Conservation (phyloP, 2,797 vertebrate species). For the Rhyacichthys aspro region DNA sequence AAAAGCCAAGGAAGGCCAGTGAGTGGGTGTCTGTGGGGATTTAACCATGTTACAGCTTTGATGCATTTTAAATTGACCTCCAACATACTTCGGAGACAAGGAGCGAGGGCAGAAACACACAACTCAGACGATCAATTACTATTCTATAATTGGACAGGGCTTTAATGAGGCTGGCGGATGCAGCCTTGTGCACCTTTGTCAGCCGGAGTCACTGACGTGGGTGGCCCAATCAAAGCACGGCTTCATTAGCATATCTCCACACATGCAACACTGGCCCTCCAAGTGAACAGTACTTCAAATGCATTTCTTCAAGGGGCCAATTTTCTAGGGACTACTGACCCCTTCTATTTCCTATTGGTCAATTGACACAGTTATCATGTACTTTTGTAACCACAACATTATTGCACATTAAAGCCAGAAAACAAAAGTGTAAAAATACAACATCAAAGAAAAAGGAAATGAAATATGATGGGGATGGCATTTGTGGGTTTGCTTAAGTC, state of each 20-base stretch:
- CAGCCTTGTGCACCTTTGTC: constrained; percentile 77
- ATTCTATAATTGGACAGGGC: constrained; percentile 79
- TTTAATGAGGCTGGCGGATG: constrained; percentile 81
- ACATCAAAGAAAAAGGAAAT: constrained; percentile 12
- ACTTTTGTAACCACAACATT: constrained; percentile 2
- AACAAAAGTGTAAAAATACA: neutral
- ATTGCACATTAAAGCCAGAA: neutral
- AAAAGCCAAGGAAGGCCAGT: constrained; percentile 68
- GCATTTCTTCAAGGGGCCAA: constrained; percentile 40
- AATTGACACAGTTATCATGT: constrained; percentile 39
- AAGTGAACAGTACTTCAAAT: constrained; percentile 53
- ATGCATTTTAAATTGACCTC: constrained; percentile 79
- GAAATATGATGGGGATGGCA: neutral
- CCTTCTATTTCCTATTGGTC: constrained; percentile 21
- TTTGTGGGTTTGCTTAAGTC: neutral
- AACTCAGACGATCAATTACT: constrained; percentile 80
- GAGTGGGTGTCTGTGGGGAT: constrained; percentile 62
- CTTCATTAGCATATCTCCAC: constrained; percentile 68
- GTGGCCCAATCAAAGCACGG: constrained; percentile 72
- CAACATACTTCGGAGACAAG: constrained; percentile 68
- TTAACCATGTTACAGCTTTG: constrained; percentile 69
- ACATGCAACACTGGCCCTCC: constrained; percentile 52
- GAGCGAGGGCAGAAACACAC: constrained; percentile 66
- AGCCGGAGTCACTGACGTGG: constrained; percentile 67
- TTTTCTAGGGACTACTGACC: constrained; percentile 41